Evolutionary conservation across 2,888 invertebrate genomes (phyloP).

Genomic region (Branchellion lobata): DNA sequence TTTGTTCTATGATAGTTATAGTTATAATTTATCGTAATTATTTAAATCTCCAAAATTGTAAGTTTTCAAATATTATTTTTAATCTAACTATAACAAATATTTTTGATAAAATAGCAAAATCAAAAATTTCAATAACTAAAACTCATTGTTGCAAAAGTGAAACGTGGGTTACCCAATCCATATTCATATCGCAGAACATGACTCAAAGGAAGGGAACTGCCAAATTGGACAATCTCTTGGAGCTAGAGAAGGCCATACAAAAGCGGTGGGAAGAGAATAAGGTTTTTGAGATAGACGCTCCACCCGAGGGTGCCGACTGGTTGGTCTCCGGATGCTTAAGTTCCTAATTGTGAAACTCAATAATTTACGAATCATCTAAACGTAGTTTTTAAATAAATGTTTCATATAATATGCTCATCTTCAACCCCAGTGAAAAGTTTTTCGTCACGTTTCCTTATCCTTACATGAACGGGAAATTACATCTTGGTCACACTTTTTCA

Average conservation of each 20-base stretch:
- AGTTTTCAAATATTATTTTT: no score
- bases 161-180: background rate
- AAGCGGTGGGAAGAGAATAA: constrained; percentile 79
- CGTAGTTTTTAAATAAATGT: background rate
- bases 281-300: constrained; percentile 79
- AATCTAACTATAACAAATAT: no score
- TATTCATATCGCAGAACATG: background rate
- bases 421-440: constrained; percentile 73
- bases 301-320: constrained; percentile 52
- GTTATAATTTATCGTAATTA: no score
- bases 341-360: background rate
- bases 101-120: no score
- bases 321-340: background rate
- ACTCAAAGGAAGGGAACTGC: constrained; percentile 81
- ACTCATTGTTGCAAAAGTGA: background rate
- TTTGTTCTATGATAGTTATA: no score
- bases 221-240: constrained; percentile 86
- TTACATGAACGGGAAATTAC: constrained; percentile 97
- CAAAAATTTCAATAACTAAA: no score
- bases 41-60: no score
- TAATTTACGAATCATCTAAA: background rate
- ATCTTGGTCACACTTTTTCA: constrained; percentile 95
- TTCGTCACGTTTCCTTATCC: constrained; percentile 94
- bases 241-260: constrained; percentile 84
- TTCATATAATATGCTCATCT: no score